Evolutionary conservation across 2,113 vertebrate genomes (phyloP), one percentile per base, ranked within the genome.

Genomic region (Fulmarus glacialis): DNA sequence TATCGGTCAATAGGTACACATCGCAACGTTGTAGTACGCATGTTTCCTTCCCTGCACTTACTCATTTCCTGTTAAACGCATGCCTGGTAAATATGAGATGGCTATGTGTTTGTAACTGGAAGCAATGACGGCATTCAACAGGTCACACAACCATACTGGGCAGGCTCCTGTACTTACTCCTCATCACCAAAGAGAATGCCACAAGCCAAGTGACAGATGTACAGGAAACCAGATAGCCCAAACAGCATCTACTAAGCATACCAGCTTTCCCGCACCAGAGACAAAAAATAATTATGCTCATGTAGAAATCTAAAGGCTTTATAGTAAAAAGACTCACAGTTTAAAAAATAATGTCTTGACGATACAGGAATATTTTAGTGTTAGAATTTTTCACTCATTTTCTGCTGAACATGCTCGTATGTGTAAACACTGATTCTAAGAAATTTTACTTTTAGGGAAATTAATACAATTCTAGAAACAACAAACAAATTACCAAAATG

Each of bases 21-120:
- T 73, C 0, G 0, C 6, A 36, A 10, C 0, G 0, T 6, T 36
- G 26, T 4, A 50, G 21, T 2, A 52, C 4, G 3, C 9, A 4
- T 13, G 13, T 60, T 40, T 63, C 70, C 38, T 62, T 59, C n/a
- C 59, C 32, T 79, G 32, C n/a, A 15, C 42, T 48, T 55, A 58
- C 29, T 32, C 32, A 50, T 29, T 38, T 45, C 47, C 67, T 29
- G 26, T 24, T 50, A 87, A 78, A 56, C 17, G 56, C n/a, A 19
- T 8, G 7, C 14, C 40, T 70, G 53, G 6, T 16, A 55, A 53
- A 10, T 29, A 86, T n/a, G 23, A 79, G 47, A 40, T 18, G 16
- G 60, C 18, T 64, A 15, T 4, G 2, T 8, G 11, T 48, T 38
- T 71, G 43, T 59, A 91, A 71, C 56, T 24, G 26, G 36, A 85